Conservation (phyloP, 2,113 vertebrate species). For the Pelecanus crispus region DNA sequence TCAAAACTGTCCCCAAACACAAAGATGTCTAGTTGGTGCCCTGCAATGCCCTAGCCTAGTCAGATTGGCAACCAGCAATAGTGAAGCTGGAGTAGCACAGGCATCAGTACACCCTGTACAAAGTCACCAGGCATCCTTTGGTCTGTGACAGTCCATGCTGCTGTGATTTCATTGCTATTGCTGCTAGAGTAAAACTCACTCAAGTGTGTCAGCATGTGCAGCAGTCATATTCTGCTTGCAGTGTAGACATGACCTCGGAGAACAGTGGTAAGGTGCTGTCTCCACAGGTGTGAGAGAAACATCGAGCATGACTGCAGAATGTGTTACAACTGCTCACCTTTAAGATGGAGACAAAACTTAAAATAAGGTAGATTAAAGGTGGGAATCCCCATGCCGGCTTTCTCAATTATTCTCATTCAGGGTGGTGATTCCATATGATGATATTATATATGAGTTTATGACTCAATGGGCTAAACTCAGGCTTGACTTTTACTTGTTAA, state of each 20-base stretch:
- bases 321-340: neutral
- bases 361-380: neutral
- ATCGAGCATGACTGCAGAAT: neutral
- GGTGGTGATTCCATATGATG: neutral
- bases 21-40: neutral
- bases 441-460: neutral
- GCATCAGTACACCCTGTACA: neutral
- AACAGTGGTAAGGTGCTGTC: neutral
- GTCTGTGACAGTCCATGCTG: neutral
- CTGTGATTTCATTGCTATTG: neutral
- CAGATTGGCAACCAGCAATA: rapidly evolving
- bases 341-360: neutral
- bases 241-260: rapidly evolving
- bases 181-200: neutral
- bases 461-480: neutral
- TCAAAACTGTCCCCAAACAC: neutral
- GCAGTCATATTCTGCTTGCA: neutral
- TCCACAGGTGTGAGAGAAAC: neutral
- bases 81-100: neutral
- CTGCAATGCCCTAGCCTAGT: neutral
- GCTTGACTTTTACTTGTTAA: neutral
- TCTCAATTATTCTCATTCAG: neutral
- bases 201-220: neutral
- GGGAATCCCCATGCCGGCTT: neutral
- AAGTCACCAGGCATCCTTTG: neutral